Evolutionary conservation across 2,113 vertebrate species (phyloP).

Genomic region (Origma solitaria): DNA sequence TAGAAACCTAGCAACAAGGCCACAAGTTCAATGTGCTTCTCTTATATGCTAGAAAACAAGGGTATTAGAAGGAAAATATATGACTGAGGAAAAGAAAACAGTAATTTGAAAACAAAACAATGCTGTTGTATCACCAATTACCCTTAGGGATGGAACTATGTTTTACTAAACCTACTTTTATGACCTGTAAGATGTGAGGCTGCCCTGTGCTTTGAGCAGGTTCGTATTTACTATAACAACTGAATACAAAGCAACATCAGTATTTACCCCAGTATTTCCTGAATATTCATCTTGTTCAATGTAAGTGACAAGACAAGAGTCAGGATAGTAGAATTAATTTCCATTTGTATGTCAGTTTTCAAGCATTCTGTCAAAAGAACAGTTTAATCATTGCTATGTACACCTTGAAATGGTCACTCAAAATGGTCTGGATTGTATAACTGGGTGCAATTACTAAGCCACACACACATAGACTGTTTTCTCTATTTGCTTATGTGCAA

Average conservation of each 20-base stretch:
- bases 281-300: neutral
- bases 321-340: neutral
- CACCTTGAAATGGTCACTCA: neutral
- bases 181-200: neutral
- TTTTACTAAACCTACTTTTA: neutral
- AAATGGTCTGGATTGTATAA: neutral
- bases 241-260: neutral
- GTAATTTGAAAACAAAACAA: neutral
- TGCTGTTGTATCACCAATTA: neutral
- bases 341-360: neutral
- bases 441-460: neutral
- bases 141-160: neutral
- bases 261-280: neutral
- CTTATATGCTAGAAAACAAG: slow-evolving; percentile 14
- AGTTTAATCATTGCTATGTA: neutral
- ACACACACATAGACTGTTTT: neutral
- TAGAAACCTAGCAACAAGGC: slow-evolving; percentile 65
- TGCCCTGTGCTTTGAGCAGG: neutral
- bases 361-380: neutral
- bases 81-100: neutral
- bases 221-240: neutral
- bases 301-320: neutral
- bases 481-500: neutral
- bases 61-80: neutral
- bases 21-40: slow-evolving; percentile 7